Base-by-base conservation (phyloP, 2,113 vertebrate species). In the Lepus europaeus region DNA sequence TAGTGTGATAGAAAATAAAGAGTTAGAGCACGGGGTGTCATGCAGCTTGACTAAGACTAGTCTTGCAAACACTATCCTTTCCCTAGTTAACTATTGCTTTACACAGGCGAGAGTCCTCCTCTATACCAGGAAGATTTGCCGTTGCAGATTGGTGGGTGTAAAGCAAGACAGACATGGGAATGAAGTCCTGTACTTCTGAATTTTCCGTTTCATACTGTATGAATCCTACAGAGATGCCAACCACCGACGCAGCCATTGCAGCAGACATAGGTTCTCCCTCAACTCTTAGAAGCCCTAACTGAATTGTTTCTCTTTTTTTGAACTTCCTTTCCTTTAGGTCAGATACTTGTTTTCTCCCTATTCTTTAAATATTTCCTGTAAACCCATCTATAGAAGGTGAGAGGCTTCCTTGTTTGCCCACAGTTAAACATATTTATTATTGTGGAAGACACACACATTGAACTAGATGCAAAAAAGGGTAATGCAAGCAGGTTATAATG, bases 341-440 rank as follows among this genome's bases (percentile, higher is more conserved):
- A 83, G 23, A 89, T 45, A 61, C 80, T 49, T 89, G 20, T 0
- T 76, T 78, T 66, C 9, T 69, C 8, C 2, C 51, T 61, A 19
- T 33, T 80, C 17, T 73, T 94, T 45, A 81, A 11, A 70, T 36
- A 70, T 90, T 51, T 76, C n/a, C 33, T 96, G 10, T 20, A 53
- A 63, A 33, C 1, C 10, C 20, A 93, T 31, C 39, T 70, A 27
- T 5, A 73, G 36, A 92, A 12, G 13, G 82, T 19, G 1, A 4
- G 6, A 77, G 39, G 0, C 22, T 31, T 73, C 17, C 45, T 53
- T 31, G 19, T 74, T 90, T 89, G n/a, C 4, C 39, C 12, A 17
- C 17, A 90, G 76, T 51, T 80, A 79, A 89, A 51, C 59, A 79
- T n/a, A 63, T 90, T 83, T n/a, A 27, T 81, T 59, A 70, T 82